phyloP scores from a whole-genome alignment of 2,888 invertebrate species.

The Periphyllus acericola region DNA sequence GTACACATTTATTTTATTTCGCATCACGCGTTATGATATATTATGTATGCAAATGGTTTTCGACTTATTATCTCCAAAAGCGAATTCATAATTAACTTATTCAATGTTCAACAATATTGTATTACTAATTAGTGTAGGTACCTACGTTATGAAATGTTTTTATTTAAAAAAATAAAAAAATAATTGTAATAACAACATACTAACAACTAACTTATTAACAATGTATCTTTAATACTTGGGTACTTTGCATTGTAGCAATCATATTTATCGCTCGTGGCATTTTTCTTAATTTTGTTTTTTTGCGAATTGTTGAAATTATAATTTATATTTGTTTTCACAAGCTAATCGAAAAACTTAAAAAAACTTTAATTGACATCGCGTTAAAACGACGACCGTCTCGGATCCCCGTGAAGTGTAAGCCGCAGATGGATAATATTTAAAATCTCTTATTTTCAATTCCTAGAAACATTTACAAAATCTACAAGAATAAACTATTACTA shows the following conservation, averaged over 20 bases:
- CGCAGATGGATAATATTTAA: neutral
- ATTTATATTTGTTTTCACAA: neutral
- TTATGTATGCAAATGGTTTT: neutral
- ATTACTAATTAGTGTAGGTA: too few species aligned
- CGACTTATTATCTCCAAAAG: neutral
- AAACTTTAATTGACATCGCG: neutral
- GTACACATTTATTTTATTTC: neutral
- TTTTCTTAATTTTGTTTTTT: neutral
- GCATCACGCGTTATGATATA: neutral
- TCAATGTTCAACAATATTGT: neutral
- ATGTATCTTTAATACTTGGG: neutral
- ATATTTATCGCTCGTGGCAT: neutral
- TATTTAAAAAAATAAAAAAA: neutral
- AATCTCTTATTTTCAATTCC: neutral
- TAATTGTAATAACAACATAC: too few species aligned
- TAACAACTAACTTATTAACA: neutral
- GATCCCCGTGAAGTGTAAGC: neutral
- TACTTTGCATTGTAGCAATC: neutral
- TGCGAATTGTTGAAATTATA: neutral
- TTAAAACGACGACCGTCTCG: neutral
- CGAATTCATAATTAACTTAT: neutral
- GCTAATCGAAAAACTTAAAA: slow-evolving; percentile 7
- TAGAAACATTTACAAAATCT: neutral
- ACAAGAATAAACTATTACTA: neutral
- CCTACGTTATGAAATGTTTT: neutral